Base-by-base conservation (phyloP, 1,140 invertebrate genomes). In the Bombus superbus region DNA sequence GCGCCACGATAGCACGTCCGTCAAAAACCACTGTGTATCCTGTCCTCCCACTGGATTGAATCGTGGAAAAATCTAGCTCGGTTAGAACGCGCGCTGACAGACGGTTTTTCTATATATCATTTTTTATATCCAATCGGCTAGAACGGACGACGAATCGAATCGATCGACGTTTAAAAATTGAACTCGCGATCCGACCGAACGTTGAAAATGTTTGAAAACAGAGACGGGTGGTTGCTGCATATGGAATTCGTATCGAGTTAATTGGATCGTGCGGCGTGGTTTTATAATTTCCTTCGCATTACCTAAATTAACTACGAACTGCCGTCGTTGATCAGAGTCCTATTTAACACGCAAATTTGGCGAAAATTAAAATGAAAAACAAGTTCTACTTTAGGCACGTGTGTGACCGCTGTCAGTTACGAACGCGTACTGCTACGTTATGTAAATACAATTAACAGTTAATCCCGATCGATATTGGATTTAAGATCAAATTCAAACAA, bases 31-130 rank as follows among this genome's bases (percentile, higher is more conserved):
- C 47, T 53, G 47, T 53, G 47, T 53, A 53, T 79, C 74, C 66
- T 82, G 79, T 88, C 74, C 79, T 85, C 79, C 72, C 28, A 62
- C 22, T 64, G 73, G 75, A 88, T 89, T 66, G 47, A 62, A 81
- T 64, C 74, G 38, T 22, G 83, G 11, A 81, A 85, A 79, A 62
- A 75, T 77, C 59, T 38, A 15, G 28, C 25, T 35, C 53, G 74
- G 28, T 15, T 38, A 78, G 38, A 68, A 38, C 13, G 35, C 28
- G 4, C 47, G 47, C 47, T 53, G 47, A 53, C 47, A 53, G 66
- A 13, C 40, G n/a, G 4, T 38, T 62, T 53, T 11, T 28, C 47
- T 53, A 53, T 44, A 64, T 42, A 32, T 72, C 38, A n/a, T 59
- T 71, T 57, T 59, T 72, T 57, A 18, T 28, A n/a, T n/a, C 22